phyloP scores from a whole-genome alignment of 2,797 vertebrate genomes.

The Hoplostethus mediterraneus region DNA sequence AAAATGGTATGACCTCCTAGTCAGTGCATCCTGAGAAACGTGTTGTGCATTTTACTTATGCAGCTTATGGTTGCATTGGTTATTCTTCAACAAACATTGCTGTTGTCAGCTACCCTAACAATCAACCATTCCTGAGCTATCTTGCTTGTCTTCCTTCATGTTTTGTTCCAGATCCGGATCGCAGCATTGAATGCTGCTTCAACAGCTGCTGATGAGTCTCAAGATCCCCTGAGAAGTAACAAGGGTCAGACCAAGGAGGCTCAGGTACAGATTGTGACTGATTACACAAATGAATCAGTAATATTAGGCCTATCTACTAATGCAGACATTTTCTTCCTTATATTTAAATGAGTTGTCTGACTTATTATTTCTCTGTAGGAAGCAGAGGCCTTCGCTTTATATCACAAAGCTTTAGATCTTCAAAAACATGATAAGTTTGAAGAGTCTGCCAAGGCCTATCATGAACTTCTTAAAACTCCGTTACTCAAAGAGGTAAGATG shows the following conservation, averaged over 20 bases:
- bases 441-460: conserved; percentile 95
- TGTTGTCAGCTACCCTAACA: not conserved
- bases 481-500: conserved; percentile 93
- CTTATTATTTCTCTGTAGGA: conserved; percentile 82
- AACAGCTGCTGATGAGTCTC: conserved; percentile 90
- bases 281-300: conserved; percentile 3
- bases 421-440: conserved; percentile 98
- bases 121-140: not conserved
- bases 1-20: conserved; percentile 68
- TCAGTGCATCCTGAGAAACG: not conserved
- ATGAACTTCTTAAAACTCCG: conserved; percentile 94
- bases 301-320: not conserved
- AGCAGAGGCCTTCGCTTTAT: conserved; percentile 97
- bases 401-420: conserved; percentile 97
- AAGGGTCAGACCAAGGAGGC: conserved; percentile 98
- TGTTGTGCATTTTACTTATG: not conserved
- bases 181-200: conserved; percentile 95
- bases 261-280: conserved; percentile 82
- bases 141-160: not conserved
- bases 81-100: not conserved
- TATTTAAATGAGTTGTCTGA: not conserved
- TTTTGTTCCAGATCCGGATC: conserved; percentile 90
- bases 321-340: not conserved
- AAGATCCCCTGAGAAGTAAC: conserved; percentile 90
- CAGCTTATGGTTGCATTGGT: no score